A percentile compares a stretch with the other conserved stretches of the same genome.
These are phyloP conservation scores for Liopterus haemorrhoidalis DNA, from an alignment of 2,888 invertebrate genomes.

Conservation along the genomic window DNA sequence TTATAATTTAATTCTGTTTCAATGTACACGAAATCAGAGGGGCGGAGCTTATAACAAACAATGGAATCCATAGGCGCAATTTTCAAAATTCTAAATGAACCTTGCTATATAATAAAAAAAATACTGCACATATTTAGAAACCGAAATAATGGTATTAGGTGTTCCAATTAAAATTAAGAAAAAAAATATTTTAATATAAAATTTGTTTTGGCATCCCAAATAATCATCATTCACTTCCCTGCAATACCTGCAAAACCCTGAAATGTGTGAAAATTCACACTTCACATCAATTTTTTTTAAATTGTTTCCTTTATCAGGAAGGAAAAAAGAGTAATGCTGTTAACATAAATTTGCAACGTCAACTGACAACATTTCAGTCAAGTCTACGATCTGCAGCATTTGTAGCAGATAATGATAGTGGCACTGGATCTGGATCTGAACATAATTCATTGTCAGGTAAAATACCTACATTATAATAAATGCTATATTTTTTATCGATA, in stretches of 20 bases:
- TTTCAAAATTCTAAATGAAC: too few relatives aligned
- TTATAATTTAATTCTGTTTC: too few relatives aligned
- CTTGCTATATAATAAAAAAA: too few relatives aligned
- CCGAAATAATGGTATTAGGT: too few relatives aligned
- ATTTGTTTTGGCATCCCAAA: constrained; percentile 2
- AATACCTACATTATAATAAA: constrained; percentile 18
- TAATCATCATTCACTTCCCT: not conserved
- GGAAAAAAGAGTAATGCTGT: constrained; percentile 26
- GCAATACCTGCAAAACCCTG: not conserved
- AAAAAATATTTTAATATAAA: not conserved
- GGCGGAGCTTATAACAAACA: too few relatives aligned
- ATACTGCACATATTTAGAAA: too few relatives aligned
- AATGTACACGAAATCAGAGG: too few relatives aligned
- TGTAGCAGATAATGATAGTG: constrained; percentile 33
- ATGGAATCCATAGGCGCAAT: too few relatives aligned
- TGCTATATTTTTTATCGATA: constrained; percentile 9
- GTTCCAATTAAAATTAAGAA: constrained; percentile 3
- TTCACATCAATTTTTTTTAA: not conserved
- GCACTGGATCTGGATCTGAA: constrained; percentile 41
- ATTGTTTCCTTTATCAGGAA: too few relatives aligned
- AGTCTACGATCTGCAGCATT: constrained; percentile 40
- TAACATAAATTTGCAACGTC: constrained; percentile 38
- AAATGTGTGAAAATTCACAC: not conserved
- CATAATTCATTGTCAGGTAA: constrained; percentile 35
- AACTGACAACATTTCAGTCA: constrained; percentile 41